These are phyloP conservation scores for Serrognathus titanus DNA, from an alignment of 2,888 invertebrate species.

Conservation along the genomic window DNA sequence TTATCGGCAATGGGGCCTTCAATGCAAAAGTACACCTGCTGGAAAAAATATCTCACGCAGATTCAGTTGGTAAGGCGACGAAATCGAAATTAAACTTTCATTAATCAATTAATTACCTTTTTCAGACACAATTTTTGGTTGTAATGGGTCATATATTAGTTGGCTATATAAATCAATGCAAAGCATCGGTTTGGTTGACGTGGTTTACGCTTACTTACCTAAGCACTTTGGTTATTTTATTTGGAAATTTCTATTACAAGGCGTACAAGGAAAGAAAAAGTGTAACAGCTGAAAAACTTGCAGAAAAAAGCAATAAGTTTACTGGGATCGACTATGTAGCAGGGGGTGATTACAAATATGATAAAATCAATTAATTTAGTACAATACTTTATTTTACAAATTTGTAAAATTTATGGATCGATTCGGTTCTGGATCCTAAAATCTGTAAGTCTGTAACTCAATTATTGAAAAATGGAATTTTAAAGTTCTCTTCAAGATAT, in stretches of 20 bases:
- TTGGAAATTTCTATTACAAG: constrained; percentile 27
- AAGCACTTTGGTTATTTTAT: constrained; percentile 24
- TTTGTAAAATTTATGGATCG: not conserved
- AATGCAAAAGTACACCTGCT: constrained; percentile 81
- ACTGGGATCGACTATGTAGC: constrained; percentile 10
- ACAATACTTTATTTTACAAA: not conserved
- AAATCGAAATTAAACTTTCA: not conserved
- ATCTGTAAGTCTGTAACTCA: too few relatives aligned
- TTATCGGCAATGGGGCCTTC: constrained; percentile 80
- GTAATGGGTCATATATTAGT: constrained; percentile 24
- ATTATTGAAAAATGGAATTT: too few relatives aligned
- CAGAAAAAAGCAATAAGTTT: not conserved
- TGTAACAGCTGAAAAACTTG: constrained; percentile 1
- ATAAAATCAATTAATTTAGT: not conserved
- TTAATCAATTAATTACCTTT: constrained; percentile 4
- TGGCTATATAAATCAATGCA: constrained; percentile 23
- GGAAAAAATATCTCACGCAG: constrained; percentile 88
- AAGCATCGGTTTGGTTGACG: constrained; percentile 26
- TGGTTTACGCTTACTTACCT: constrained; percentile 28
- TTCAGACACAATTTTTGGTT: constrained; percentile 27
- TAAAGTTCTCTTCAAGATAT: too few relatives aligned
- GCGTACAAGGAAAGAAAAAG: constrained; percentile 18
- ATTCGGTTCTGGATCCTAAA: too few relatives aligned
- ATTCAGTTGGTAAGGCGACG: constrained; percentile 69
- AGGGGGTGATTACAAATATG: constrained; percentile 20